Evolutionary conservation across 2,113 vertebrate species (phyloP).

Genomic region (Todiramphus saurophagus): DNA sequence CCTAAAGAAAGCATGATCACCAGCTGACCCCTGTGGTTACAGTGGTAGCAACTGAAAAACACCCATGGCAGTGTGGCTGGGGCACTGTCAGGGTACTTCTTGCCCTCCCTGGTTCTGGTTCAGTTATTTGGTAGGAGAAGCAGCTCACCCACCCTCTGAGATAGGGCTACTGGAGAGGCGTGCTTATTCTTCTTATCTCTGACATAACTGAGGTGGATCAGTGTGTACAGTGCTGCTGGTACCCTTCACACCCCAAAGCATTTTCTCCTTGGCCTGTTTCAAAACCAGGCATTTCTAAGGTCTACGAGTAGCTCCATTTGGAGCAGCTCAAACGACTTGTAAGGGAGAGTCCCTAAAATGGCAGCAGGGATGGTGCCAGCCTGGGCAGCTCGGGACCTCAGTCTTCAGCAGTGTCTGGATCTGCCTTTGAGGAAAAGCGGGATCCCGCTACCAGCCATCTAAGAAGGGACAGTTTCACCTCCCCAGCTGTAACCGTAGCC

Average conservation of each 20-base stretch:
- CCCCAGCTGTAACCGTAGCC: neutral
- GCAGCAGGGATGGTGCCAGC: neutral
- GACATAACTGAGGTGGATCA: neutral
- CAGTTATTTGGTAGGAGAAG: neutral
- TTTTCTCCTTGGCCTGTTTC: neutral
- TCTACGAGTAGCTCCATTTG: neutral
- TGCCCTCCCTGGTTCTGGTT: neutral
- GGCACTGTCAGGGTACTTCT: neutral
- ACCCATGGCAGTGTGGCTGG: neutral
- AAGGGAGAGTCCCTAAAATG: neutral
- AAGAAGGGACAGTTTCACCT: neutral
- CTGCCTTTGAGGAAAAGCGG: neutral
- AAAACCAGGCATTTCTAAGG: neutral
- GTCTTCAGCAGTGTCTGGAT: rapidly evolving
- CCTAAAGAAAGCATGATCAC: neutral
- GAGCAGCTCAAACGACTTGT: neutral
- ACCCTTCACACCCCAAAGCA: neutral
- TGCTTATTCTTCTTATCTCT: neutral
- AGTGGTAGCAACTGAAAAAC: neutral
- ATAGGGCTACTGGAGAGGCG: neutral
- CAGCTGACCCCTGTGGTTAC: neutral
- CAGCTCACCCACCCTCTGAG: neutral
- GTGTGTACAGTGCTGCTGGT: neutral
- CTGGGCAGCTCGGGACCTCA: rapidly evolving
- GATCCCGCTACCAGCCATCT: neutral